Conservation (phyloP, 2,888 invertebrate genomes). For the Xanthorhoe spadicearia region DNA sequence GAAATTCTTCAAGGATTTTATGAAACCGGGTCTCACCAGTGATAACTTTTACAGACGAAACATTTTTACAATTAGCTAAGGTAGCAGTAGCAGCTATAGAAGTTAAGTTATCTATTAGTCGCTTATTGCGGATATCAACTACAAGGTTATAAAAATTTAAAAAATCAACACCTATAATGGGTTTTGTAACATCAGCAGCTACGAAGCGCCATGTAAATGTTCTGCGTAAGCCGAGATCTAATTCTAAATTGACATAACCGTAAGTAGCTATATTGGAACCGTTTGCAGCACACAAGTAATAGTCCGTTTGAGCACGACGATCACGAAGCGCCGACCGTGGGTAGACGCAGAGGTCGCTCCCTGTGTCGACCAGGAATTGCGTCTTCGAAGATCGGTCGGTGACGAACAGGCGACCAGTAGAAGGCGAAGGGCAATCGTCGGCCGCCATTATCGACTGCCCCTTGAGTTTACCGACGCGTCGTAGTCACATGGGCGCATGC, state of each 20-base stretch:
- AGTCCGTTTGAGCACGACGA: constrained; percentile 1
- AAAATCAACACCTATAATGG: constrained; percentile 31
- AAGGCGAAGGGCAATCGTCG: no score
- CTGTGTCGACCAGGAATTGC: constrained; percentile 37
- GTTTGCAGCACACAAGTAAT: constrained; percentile 2
- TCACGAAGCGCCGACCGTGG: background rate
- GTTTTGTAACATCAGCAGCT: constrained; percentile 43
- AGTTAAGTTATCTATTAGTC: background rate
- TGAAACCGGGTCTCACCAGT: constrained; percentile 6
- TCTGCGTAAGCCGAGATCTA: constrained; percentile 2
- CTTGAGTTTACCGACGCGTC: no score
- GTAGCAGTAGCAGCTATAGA: background rate
- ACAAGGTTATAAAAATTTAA: background rate
- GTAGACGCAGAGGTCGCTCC: constrained; percentile 5
- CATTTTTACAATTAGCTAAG: background rate
- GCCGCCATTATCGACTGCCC: no score
- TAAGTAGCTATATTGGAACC: background rate
- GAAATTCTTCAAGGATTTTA: constrained; percentile 2
- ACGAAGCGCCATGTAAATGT: constrained; percentile 31
- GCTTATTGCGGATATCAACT: background rate
- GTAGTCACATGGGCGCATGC: no score
- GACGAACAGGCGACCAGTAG: background rate
- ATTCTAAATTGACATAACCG: constrained; percentile 1
- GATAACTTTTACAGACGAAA: constrained; percentile 2
- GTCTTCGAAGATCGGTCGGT: constrained; percentile 12